phyloP scores from a whole-genome alignment of 2,888 invertebrate genomes.

The Eulithis testata region DNA sequence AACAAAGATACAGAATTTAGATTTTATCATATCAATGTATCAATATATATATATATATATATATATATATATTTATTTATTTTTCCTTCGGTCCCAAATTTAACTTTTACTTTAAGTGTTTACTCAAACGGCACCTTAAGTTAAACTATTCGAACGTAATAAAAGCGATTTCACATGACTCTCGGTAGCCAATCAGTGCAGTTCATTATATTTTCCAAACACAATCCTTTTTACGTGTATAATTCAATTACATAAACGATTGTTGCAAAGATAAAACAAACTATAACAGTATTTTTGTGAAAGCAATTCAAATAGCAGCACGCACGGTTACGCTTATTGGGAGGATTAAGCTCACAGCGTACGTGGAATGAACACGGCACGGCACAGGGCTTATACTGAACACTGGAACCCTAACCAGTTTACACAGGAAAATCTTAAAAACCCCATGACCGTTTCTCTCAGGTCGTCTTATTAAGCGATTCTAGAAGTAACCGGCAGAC shows the following conservation, averaged over 20 bases:
- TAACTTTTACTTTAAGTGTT: no score
- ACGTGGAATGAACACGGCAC: constrained; percentile 54
- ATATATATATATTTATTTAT: no score
- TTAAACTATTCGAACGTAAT: no score
- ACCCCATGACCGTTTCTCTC: constrained; percentile 63
- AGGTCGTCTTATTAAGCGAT: constrained; percentile 74
- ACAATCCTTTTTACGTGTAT: constrained; percentile 43
- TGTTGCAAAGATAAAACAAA: constrained; percentile 56
- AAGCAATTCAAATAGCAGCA: constrained; percentile 72
- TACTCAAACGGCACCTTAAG: no score
- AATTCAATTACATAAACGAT: constrained; percentile 54
- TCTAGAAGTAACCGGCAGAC: constrained; percentile 75
- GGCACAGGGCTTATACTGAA: constrained; percentile 22
- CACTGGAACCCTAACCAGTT: constrained; percentile 25
- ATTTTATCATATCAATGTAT: no score
- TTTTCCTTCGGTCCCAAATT: no score
- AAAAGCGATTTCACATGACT: not conserved
- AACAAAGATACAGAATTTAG: no score
- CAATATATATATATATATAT: no score
- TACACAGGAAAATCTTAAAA: constrained; percentile 68
- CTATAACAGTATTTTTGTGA: constrained; percentile 65
- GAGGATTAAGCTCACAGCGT: constrained; percentile 67
- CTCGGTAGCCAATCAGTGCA: constrained; percentile 19
- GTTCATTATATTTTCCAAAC: constrained; percentile 36
- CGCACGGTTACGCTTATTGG: constrained; percentile 75